Conservation (phyloP, 2,113 vertebrate species). For the Pontoporia blainvillei region DNA sequence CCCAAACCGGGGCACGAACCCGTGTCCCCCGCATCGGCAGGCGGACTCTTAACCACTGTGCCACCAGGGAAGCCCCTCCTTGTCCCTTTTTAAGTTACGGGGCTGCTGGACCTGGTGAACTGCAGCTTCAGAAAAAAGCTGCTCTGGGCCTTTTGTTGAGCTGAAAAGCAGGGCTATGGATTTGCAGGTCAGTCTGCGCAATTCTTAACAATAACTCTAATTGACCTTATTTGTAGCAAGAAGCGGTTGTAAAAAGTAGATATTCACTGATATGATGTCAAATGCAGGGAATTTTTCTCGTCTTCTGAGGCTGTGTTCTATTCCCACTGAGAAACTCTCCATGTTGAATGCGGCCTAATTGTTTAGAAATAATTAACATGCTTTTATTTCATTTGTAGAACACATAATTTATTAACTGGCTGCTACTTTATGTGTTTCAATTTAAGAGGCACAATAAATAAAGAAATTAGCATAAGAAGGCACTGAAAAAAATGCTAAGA, state of each 20-base stretch:
- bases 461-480: constrained; percentile 47
- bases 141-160: not conserved
- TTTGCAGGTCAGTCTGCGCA: not conserved
- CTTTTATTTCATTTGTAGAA: constrained; percentile 51
- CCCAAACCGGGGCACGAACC: too few species aligned
- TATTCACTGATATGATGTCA: not conserved
- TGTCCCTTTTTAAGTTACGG: not conserved
- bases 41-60: too few species aligned
- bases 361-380: constrained; percentile 51
- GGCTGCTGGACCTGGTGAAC: not conserved
- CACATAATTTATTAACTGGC: constrained; percentile 57
- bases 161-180: not conserved
- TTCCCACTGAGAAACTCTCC: not conserved
- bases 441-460: constrained; percentile 53
- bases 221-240: not conserved
- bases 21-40: too few species aligned
- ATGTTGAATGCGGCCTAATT: not conserved
- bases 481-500: constrained; percentile 15
- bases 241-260: not conserved
- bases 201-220: not conserved
- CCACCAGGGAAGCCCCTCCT: not conserved
- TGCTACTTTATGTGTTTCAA: constrained; percentile 34
- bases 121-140: not conserved
- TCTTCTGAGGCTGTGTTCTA: not conserved
- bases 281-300: not conserved